Percentiles rank a stretch among this genome's conserved stretches.
Conservation (phyloP, 2,113 vertebrate species). For the Oryzias curvinotus region DNA sequence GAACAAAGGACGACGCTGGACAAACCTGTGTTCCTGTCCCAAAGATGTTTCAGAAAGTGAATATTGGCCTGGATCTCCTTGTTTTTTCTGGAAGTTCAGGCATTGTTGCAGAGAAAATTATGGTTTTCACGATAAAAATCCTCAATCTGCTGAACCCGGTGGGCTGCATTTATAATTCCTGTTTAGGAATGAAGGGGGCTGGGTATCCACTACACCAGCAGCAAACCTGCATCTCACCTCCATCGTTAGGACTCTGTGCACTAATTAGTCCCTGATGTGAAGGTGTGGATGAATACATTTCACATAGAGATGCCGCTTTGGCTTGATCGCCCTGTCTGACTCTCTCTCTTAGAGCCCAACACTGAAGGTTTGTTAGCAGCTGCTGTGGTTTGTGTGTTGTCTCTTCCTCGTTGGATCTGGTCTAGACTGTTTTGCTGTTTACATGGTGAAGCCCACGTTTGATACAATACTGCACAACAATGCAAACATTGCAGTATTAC, state of each 20-base stretch:
- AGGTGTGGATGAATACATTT: background rate
- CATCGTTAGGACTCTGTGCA: conserved; percentile 6
- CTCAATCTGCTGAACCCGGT: too few relatives aligned
- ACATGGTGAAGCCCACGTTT: too few relatives aligned
- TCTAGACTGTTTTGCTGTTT: too few relatives aligned
- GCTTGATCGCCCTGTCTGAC: conserved; percentile 9
- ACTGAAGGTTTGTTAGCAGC: background rate
- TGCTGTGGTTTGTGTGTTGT: background rate
- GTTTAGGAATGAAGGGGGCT: background rate
- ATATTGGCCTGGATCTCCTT: background rate
- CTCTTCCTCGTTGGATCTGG: background rate
- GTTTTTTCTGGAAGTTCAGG: background rate
- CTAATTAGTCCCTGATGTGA: conserved; percentile 31
- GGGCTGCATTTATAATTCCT: too few relatives aligned
- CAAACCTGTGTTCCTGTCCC: too few relatives aligned
- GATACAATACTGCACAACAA: too few relatives aligned
- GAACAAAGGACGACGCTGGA: too few relatives aligned
- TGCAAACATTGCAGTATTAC: too few relatives aligned
- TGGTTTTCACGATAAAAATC: background rate
- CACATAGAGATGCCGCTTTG: background rate
- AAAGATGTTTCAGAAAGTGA: background rate
- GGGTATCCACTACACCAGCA: background rate
- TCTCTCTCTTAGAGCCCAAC: background rate
- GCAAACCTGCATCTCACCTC: conserved; percentile 7
- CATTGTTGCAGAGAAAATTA: background rate